Percentiles rank a stretch among this genome's conserved stretches.
Evolutionary conservation across 2,797 vertebrate genomes (phyloP).

Genomic region (Neoniphon sammara): DNA sequence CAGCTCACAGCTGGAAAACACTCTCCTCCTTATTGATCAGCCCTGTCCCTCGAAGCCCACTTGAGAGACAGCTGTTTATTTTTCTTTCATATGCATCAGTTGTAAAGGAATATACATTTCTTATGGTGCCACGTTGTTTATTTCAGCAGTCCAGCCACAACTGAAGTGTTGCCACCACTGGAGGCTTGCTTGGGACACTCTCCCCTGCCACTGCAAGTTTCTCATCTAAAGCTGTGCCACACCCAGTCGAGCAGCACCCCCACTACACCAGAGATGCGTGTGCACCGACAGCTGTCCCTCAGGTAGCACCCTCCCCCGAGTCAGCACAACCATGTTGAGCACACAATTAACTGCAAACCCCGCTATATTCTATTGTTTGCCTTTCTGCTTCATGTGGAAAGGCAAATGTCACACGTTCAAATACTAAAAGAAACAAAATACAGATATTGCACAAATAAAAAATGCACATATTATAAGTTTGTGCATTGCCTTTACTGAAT

Average conservation of each 20-base stretch:
- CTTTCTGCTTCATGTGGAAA: too few species aligned
- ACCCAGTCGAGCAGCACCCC: constrained; percentile 84
- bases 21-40: not conserved
- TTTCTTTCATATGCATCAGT: not conserved
- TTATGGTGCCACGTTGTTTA: constrained; percentile 28
- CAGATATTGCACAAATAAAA: too few species aligned
- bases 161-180: constrained; percentile 78
- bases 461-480: too few species aligned
- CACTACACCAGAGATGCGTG: constrained; percentile 86
- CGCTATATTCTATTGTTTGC: too few species aligned
- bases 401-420: too few species aligned
- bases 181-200: constrained; percentile 73
- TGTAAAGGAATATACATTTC: not conserved
- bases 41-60: not conserved
- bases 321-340: not conserved
- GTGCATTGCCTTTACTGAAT: not conserved
- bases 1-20: not conserved
- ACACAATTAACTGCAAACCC: not conserved
- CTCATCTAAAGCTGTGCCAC: constrained; percentile 72
- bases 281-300: constrained; percentile 84
- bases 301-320: constrained; percentile 76
- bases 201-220: constrained; percentile 63
- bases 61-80: not conserved
- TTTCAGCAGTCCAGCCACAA: constrained; percentile 80
- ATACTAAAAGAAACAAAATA: too few species aligned